A percentile compares a stretch with the other conserved stretches of the same genome.
phyloP scores from a whole-genome alignment of 2,113 vertebrate species.

The Osmerus mordax region DNA sequence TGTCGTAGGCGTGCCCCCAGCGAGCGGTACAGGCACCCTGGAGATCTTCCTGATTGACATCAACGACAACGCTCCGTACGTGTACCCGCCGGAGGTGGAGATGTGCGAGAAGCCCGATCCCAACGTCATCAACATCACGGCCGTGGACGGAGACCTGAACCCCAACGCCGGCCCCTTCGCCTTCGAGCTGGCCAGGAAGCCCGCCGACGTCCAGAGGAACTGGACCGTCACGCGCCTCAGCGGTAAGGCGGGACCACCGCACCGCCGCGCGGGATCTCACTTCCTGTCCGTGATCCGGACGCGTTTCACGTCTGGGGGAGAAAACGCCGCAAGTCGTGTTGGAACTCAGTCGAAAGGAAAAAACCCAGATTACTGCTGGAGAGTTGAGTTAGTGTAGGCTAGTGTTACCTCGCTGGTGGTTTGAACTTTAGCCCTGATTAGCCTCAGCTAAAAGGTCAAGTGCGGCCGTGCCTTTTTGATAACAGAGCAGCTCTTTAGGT shows the following conservation, averaged over 20 bases:
- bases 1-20: slow-evolving; percentile 79
- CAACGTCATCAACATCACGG: slow-evolving; percentile 95
- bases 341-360: not conserved
- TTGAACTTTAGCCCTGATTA: too few relatives aligned
- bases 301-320: too few relatives aligned
- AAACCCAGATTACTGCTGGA: not conserved
- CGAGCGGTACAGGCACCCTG: slow-evolving; percentile 92
- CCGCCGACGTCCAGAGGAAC: slow-evolving; percentile 84
- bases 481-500: not conserved
- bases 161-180: slow-evolving; percentile 94
- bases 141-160: slow-evolving; percentile 88
- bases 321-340: too few relatives aligned
- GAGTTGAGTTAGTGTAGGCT: not conserved
- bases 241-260: slow-evolving; percentile 66
- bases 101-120: slow-evolving; percentile 91
- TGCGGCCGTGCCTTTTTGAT: slow-evolving; percentile 1
- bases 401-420: too few relatives aligned
- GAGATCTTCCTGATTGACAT: slow-evolving; percentile 92
- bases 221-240: slow-evolving; percentile 93
- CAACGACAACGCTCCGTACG: slow-evolving; percentile 94
- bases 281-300: not conserved
- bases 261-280: not conserved
- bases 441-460: slow-evolving; percentile 17
- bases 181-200: slow-evolving; percentile 86
- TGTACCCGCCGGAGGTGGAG: slow-evolving; percentile 88